Evolutionary conservation across 2,797 vertebrate species (phyloP).

Genomic region (Leptodactylus fallax): DNA sequence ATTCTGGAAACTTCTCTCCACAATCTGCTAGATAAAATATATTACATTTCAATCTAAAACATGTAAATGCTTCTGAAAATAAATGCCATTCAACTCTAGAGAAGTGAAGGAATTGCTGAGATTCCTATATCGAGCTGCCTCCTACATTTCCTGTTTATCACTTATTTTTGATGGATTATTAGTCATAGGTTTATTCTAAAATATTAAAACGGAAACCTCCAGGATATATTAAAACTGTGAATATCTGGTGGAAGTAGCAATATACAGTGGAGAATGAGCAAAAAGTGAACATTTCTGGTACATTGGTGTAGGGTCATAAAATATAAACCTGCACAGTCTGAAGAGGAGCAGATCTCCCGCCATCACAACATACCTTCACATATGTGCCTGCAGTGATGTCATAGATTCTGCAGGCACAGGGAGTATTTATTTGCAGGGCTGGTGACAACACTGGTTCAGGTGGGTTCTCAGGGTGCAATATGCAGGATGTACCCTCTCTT

Average conservation of each 20-base stretch:
- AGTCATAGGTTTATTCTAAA: neutral
- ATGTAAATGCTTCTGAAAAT: neutral
- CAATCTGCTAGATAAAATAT: neutral
- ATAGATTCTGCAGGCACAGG: neutral
- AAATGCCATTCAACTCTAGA: neutral
- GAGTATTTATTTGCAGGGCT: neutral
- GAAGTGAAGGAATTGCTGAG: conserved; percentile 16
- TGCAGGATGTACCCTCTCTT: neutral
- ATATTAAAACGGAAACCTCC: neutral
- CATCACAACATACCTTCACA: neutral
- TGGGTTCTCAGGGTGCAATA: neutral
- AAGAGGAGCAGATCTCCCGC: neutral
- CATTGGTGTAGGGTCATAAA: neutral
- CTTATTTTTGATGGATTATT: neutral
- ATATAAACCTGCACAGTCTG: neutral
- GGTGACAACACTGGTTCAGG: neutral
- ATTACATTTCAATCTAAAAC: neutral
- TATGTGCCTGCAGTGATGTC: neutral
- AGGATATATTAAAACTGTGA: neutral
- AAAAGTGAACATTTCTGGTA: neutral
- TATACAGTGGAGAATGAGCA: neutral
- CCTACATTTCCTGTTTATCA: conserved; percentile 33
- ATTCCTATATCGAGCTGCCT: conserved; percentile 18
- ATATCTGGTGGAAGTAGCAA: neutral
- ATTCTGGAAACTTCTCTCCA: neutral